A percentile compares a stretch with the other conserved stretches of the same genome.
Evolutionary conservation across 2,888 invertebrate genomes (phyloP).

Genomic region (Andrena marginata): DNA sequence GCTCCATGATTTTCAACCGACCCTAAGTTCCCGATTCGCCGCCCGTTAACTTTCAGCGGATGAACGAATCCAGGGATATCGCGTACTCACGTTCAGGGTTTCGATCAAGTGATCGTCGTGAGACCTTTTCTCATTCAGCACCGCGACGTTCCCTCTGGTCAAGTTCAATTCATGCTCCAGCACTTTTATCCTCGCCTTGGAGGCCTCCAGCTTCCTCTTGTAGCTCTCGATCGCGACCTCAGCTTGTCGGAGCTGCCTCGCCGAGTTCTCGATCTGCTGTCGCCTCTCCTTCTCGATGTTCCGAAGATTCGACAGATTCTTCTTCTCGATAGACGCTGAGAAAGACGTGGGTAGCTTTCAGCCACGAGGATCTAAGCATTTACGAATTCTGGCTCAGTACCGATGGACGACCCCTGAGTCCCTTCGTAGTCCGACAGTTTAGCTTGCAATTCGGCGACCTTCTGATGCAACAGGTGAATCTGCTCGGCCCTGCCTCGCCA

Average conservation of each 20-base stretch:
- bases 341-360: background rate
- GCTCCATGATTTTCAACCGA: conserved; percentile 73
- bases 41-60: background rate
- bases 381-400: conserved; percentile 31
- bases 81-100: conserved; percentile 86
- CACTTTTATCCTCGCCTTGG: conserved; percentile 89
- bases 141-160: conserved; percentile 87
- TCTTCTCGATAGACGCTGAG: conserved; percentile 61
- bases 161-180: conserved; percentile 88
- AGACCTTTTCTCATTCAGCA: conserved; percentile 88
- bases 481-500: conserved; percentile 94
- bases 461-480: conserved; percentile 89
- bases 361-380: background rate
- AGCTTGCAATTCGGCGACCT: conserved; percentile 89
- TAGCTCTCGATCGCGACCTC: conserved; percentile 87
- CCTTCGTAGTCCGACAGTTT: conserved; percentile 85
- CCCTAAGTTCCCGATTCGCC: conserved; percentile 57
- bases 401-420: conserved; percentile 52
- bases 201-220: conserved; percentile 89
- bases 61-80: background rate
- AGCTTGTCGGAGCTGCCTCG: conserved; percentile 87
- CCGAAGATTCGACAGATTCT: conserved; percentile 81
- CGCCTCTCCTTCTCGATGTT: conserved; percentile 87
- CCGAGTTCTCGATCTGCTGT: conserved; percentile 87
- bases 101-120: conserved; percentile 89